A percentile compares a stretch with the other conserved stretches of the same genome.
These are phyloP conservation scores for Tachuris rubrigastra DNA, from an alignment of 2,113 vertebrate genomes.

Conservation along the genomic window DNA sequence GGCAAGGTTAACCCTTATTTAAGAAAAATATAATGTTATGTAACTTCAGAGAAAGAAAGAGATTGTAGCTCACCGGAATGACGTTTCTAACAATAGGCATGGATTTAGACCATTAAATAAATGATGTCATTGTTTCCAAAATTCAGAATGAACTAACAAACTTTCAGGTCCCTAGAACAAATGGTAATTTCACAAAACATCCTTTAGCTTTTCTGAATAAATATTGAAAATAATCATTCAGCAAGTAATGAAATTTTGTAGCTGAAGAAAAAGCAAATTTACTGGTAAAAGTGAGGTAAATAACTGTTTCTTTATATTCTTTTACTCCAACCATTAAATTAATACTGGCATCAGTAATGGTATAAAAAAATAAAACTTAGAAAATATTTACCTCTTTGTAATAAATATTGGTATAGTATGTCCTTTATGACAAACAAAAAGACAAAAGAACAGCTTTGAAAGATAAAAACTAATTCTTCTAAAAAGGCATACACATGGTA, in stretches of 20 bases:
- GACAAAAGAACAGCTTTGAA: background rate
- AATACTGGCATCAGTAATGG: background rate
- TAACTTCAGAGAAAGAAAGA: background rate
- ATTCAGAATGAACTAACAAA: background rate
- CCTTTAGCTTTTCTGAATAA: background rate
- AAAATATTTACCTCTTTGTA: background rate
- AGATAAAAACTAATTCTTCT: background rate
- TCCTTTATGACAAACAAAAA: background rate
- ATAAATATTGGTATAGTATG: background rate
- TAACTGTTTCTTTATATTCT: background rate
- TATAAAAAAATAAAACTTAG: background rate
- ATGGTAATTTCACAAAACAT: background rate
- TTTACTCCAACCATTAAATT: background rate
- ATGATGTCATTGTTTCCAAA: background rate
- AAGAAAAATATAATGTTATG: background rate
- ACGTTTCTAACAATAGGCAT: background rate
- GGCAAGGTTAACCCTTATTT: constrained; percentile 18
- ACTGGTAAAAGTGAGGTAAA: background rate
- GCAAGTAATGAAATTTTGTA: background rate
- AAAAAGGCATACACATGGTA: background rate
- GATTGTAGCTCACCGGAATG: background rate
- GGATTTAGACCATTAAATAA: background rate
- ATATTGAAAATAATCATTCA: background rate
- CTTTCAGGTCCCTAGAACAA: background rate
- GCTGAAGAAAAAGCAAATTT: background rate